A percentile compares a stretch with the other conserved stretches of the same genome.
phyloP scores from a whole-genome alignment of 2,113 vertebrate genomes.

The Tichodroma muraria region DNA sequence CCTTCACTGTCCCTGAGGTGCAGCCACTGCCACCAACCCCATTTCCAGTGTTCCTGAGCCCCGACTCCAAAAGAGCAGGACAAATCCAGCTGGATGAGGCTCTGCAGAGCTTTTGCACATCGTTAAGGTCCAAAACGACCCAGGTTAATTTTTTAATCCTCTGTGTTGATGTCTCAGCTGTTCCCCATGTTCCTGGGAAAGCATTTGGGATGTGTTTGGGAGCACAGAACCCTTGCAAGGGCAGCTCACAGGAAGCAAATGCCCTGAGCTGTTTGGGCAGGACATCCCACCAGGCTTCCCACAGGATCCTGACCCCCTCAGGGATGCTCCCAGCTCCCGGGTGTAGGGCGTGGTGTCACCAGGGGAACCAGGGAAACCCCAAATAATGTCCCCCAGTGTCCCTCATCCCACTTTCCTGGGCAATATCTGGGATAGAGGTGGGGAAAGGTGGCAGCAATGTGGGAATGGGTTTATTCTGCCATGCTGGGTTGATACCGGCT shows the following conservation, averaged over 20 bases:
- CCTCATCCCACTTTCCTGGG: background rate
- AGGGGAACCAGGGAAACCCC: background rate
- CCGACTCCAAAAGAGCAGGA: accelerated
- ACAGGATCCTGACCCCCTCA: background rate
- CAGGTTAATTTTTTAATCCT: background rate
- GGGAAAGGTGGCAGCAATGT: background rate
- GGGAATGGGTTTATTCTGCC: background rate
- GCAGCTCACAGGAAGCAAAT: background rate
- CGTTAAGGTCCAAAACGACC: background rate
- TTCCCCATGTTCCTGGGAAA: background rate
- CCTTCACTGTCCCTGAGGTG: accelerated
- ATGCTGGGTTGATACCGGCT: background rate
- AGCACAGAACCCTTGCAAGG: background rate
- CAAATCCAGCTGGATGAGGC: background rate
- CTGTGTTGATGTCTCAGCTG: accelerated
- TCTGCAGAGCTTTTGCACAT: background rate
- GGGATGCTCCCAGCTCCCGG: background rate
- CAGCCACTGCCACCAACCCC: background rate
- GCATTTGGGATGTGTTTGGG: background rate
- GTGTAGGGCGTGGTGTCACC: accelerated
- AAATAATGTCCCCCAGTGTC: too few species aligned
- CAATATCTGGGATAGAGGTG: background rate
- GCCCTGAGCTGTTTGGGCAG: background rate
- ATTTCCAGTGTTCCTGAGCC: background rate
- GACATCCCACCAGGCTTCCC: background rate